Base-by-base conservation (phyloP, 2,797 vertebrate species). In the Otolemur crassicaudatus region DNA sequence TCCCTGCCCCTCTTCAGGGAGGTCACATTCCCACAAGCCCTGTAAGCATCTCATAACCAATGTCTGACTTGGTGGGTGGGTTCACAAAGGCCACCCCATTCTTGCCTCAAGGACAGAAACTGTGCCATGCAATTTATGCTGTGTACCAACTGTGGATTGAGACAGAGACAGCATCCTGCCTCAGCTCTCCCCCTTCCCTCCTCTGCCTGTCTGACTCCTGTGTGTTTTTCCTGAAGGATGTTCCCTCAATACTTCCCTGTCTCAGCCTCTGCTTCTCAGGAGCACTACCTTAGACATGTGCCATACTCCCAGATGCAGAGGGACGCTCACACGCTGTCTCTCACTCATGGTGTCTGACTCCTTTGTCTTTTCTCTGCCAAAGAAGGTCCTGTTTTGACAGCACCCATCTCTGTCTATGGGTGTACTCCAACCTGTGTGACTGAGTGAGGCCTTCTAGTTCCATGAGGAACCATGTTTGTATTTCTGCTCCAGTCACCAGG, bases 131-230 rank as follows among this genome's bases (percentile, higher is more conserved):
- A 8, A 0, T 72, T 85, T 76, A 20, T 58, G 29, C 37, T 58
- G 2, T 0, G 0, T 76, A 17, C 31, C 58, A 43, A n/a, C n/a
- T 53, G 3, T 8, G 46, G 16, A 5, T 25, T 22, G 60, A 19
- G 34, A 40, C 23, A 0, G 4, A 81, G 23, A 46, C 4, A 12
- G 9, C 4, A 12, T 63, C 37, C 61, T 4, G 2, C 10, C 46
- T 22, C 34, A 12, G 25, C 0, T 34, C 16, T n/a, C 29, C 31
- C 49, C 29, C 27, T 34, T 34, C 46, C 29, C 12, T 27, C 23
- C 46, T 67, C 65, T 7, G 31, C 20, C 16, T 81, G 25, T 53
- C 63, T 46, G 17, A 7, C 14, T 25, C 70, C 23, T 76, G 13
- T 60, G 63, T 58, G 31, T 63, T 80, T 86, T 49, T 61, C 72